Base-by-base conservation (phyloP, 2,888 invertebrate species). In the Agriopis leucophaearia region DNA sequence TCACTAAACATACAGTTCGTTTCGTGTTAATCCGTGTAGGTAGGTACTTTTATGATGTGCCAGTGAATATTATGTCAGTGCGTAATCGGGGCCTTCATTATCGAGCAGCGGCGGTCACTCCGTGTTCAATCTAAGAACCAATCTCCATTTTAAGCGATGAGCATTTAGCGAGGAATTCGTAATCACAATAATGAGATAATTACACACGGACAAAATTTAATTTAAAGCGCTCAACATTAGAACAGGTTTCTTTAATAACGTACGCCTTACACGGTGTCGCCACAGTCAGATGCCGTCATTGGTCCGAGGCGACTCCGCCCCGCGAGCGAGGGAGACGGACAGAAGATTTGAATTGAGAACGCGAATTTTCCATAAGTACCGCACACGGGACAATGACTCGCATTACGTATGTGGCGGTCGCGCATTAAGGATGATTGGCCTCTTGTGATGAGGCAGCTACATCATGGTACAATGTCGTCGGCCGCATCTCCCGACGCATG, bases 361-460 rank as follows among this genome's bases (percentile, higher is more conserved):
- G 94, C 93, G 93, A 94, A 94, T 94, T 93, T 94, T 93, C 93
- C 93, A 93, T 94, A 93, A 94, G 93, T 92, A 94, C 91, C 89
- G 86, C 91, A 92, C 87, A 88, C 90, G 92, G 94, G 92, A 93
- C 94, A 93, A 93, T 94, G 94, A 93, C 94, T 92, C 92, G 92
- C 90, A 91, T 93, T 92, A 93, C 93, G 92, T 92, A 92, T 92
- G 93, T 92, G 92, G 90, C 90, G 91, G 89, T 89, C 88, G 91
- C 89, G 88, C 91, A 92, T 92, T 93, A 93, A 92, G 90, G 89
- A 92, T 92, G 93, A 94, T 94, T 93, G 93, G 90, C 91, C 89
- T 87, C 91, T 92, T 92, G 92, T 93, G 93, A 94, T 92, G 93
- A 93, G 90, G 87, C 89, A 84, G 90, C 89, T 90, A 90, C 92